These are phyloP conservation scores for Rhadinocentrus ornatus DNA, from an alignment of 2,797 vertebrate species.

Conservation along the genomic window DNA sequence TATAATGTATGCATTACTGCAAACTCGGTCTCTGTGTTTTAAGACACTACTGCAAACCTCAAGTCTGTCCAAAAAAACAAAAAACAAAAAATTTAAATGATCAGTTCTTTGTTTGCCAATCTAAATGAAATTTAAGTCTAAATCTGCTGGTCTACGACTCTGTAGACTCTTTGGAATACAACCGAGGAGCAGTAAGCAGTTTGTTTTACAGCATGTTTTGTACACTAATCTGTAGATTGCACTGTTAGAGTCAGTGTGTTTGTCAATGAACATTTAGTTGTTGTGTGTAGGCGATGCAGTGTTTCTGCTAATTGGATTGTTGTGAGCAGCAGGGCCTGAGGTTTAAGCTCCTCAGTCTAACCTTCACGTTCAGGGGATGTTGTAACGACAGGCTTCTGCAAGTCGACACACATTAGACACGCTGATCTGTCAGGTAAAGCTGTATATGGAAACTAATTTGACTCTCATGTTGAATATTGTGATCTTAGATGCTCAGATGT, in stretches of 20 bases:
- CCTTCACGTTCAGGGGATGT: conserved; percentile 45
- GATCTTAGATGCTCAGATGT: background rate
- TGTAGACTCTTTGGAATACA: too few relatives aligned
- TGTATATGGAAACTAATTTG: background rate
- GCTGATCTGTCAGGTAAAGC: background rate
- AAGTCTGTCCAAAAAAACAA: background rate
- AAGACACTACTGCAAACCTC: too few relatives aligned
- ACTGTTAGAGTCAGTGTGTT: background rate
- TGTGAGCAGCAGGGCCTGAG: conserved; percentile 37
- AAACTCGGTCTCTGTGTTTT: too few relatives aligned
- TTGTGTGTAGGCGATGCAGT: conserved; percentile 8
- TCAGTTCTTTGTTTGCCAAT: too few relatives aligned
- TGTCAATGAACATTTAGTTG: conserved; percentile 17
- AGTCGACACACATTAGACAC: background rate
- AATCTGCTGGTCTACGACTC: too few relatives aligned
- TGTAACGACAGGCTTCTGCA: background rate
- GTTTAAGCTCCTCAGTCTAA: conserved; percentile 60
- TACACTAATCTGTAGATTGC: background rate
- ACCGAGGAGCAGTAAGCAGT: too few relatives aligned
- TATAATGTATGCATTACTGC: too few relatives aligned
- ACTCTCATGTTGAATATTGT: too few relatives aligned
- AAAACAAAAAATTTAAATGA: background rate
- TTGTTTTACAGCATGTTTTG: too few relatives aligned
- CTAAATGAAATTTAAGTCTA: background rate
- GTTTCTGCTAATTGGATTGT: conserved; percentile 64